Conservation (phyloP, 1,140 invertebrate genomes). For the Elysia chlorotica region DNA sequence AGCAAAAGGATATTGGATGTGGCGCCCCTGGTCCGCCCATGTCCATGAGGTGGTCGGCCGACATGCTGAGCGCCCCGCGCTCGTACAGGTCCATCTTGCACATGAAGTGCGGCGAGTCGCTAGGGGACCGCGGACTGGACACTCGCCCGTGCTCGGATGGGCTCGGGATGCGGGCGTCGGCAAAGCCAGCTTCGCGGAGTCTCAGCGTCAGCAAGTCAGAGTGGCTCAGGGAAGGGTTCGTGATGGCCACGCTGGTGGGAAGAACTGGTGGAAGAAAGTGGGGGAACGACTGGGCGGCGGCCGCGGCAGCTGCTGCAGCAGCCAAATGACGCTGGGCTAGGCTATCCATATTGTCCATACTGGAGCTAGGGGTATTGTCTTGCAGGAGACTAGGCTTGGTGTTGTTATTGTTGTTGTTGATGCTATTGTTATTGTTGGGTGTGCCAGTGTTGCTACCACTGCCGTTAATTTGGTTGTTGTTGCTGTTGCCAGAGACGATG, state of each 20-base stretch:
- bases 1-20: slow-evolving; percentile 63
- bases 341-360: slow-evolving; percentile 28
- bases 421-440: too few relatives aligned
- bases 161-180: slow-evolving; percentile 42
- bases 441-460: too few relatives aligned
- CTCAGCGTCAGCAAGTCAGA: slow-evolving; percentile 78
- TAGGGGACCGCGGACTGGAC: slow-evolving; percentile 45
- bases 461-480: too few relatives aligned
- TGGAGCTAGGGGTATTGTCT: slow-evolving; percentile 42
- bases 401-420: too few relatives aligned
- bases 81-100: slow-evolving; percentile 47
- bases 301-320: too few relatives aligned
- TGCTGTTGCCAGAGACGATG: too few relatives aligned
- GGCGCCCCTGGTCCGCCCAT: slow-evolving; percentile 33
- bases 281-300: too few relatives aligned
- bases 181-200: slow-evolving; percentile 70
- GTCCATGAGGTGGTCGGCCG: slow-evolving; percentile 33
- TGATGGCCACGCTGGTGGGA: slow-evolving; percentile 90
- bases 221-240: slow-evolving; percentile 93
- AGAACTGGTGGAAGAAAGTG: slow-evolving; percentile 74
- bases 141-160: slow-evolving; percentile 42
- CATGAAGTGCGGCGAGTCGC: slow-evolving; percentile 35
- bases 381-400: slow-evolving; percentile 53
- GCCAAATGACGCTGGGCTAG: slow-evolving; percentile 32
- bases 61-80: slow-evolving; percentile 6